Percentiles rank a stretch among this genome's conserved stretches.
phyloP scores from a whole-genome alignment of 30 jellyfish, hydroid and myxozoan species.

The Hydractinia symbiolongicarpus region DNA sequence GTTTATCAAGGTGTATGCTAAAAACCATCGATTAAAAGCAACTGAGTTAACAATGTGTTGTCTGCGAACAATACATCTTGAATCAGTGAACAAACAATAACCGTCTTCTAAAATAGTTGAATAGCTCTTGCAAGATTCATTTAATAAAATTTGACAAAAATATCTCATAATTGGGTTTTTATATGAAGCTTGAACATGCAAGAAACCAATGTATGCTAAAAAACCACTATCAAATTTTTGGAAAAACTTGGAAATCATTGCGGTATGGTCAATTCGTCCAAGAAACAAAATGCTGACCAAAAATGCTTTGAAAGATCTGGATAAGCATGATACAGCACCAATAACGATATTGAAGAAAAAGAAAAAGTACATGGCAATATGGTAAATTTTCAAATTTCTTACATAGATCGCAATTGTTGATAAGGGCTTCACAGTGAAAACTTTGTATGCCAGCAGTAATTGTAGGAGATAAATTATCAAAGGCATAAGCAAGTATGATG shows the following conservation, averaged over 20 bases:
- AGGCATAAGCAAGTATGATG: background rate
- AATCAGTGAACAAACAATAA: background rate
- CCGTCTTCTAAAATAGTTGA: background rate
- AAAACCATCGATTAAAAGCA: conserved; percentile 18
- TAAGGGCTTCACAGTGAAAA: background rate
- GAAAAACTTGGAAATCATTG: background rate
- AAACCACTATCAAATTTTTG: conserved; percentile 5
- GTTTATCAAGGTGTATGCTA: background rate
- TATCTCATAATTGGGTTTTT: conserved; percentile 17
- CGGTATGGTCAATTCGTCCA: conserved; percentile 21
- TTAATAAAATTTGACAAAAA: conserved; percentile 6
- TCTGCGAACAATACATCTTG: background rate
- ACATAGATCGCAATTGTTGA: background rate
- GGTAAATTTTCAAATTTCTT: conserved; percentile 4
- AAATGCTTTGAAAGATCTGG: conserved; percentile 1
- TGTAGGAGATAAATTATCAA: background rate
- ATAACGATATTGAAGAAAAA: conserved; percentile 15
- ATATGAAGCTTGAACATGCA: conserved; percentile 6
- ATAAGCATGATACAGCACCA: conserved; percentile 17
- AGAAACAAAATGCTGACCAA: conserved; percentile 5
- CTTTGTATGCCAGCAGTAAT: background rate
- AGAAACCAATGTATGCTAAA: conserved; percentile 7
- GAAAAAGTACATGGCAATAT: conserved; percentile 7
- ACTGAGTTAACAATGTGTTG: background rate
- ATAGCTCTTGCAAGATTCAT: background rate